These are phyloP conservation scores for Scomber scombrus DNA, from an alignment of 2,113 vertebrate species.

Conservation along the genomic window DNA sequence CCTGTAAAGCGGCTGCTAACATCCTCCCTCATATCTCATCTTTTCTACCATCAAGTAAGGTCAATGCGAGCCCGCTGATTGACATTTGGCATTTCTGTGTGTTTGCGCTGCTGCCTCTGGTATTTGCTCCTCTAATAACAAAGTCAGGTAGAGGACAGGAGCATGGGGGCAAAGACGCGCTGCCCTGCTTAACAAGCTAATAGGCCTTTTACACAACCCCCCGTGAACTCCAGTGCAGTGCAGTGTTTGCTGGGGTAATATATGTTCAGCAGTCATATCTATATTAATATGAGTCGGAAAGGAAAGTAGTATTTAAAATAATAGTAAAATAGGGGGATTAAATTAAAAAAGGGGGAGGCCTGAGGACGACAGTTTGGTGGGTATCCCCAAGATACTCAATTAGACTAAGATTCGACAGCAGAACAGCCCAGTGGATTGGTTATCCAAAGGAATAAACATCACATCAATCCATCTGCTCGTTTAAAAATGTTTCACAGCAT, in stretches of 20 bases:
- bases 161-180: conserved; percentile 27
- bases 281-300: neutral
- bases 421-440: conserved; percentile 24
- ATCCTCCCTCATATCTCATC: conserved; percentile 48
- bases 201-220: conserved; percentile 30
- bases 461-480: conserved; percentile 57
- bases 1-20: conserved; percentile 6
- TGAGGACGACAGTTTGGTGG: conserved; percentile 45
- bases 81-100: conserved; percentile 74
- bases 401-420: conserved; percentile 44
- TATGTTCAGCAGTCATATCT: conserved; percentile 7
- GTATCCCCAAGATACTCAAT: conserved; percentile 64
- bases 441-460: conserved; percentile 40
- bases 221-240: conserved; percentile 5
- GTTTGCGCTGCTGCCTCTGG: conserved; percentile 62
- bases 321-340: neutral
- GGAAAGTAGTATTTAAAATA: neutral
- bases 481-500: conserved; percentile 36
- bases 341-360: conserved; percentile 30
- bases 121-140: conserved; percentile 75
- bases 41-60: conserved; percentile 42
- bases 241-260: neutral
- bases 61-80: conserved; percentile 64
- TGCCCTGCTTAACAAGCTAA: conserved; percentile 46
- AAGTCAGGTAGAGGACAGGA: conserved; percentile 67